Percentiles rank a stretch among this genome's conserved stretches.
These are phyloP conservation scores for Platycheirus albimanus DNA, from an alignment of 2,888 invertebrate species.

Conservation along the genomic window DNA sequence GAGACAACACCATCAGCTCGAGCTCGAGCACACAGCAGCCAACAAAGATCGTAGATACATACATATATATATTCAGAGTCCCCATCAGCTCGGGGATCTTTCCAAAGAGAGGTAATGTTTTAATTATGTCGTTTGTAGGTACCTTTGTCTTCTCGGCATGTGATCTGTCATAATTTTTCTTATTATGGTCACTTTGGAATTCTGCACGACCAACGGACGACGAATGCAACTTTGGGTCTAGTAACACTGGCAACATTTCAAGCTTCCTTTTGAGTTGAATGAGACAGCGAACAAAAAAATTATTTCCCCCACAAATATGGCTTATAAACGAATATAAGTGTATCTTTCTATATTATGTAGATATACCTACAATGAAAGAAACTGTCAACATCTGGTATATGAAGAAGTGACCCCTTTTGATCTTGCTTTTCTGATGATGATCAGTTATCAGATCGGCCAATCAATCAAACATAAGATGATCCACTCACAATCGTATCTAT, in stretches of 20 bases:
- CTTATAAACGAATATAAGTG: conserved; percentile 24
- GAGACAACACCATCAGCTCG: no score
- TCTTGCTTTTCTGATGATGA: conserved; percentile 49
- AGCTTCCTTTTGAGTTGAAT: conserved; percentile 65
- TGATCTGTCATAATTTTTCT: conserved; percentile 77
- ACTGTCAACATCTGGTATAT: conserved; percentile 69
- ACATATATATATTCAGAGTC: no score
- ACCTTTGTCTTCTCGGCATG: conserved; percentile 76
- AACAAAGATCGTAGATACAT: conserved; percentile 28
- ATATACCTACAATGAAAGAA: conserved; percentile 13
- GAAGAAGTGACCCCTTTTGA: conserved; percentile 63
- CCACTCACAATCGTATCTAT: conserved; percentile 60
- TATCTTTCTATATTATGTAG: conserved; percentile 2
- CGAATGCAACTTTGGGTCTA: conserved; percentile 48
- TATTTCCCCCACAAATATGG: conserved; percentile 64
- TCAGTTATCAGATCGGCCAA: conserved; percentile 72
- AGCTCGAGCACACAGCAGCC: no score
- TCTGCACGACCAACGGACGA: conserved; percentile 47
- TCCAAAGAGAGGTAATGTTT: conserved; percentile 75
- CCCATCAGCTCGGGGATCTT: conserved; percentile 35
- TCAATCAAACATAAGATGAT: conserved; percentile 71
- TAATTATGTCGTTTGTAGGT: conserved; percentile 76
- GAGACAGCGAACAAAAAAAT: conserved; percentile 33
- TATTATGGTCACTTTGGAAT: conserved; percentile 75
- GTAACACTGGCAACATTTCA: conserved; percentile 56